Conservation (phyloP, 2,888 invertebrate species). For the Pantelozetes paolii region DNA sequence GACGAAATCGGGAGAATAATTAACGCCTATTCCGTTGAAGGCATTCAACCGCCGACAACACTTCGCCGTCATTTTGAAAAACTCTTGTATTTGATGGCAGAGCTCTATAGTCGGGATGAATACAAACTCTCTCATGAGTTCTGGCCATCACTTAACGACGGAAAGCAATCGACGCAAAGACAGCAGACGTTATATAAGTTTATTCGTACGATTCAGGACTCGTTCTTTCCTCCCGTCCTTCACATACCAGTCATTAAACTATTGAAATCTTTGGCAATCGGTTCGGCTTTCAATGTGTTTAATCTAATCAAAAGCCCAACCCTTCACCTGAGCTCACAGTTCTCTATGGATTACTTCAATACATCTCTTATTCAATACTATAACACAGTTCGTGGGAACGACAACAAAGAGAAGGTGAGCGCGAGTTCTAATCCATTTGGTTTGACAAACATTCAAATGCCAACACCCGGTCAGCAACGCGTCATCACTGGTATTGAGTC, state of each 20-base stretch:
- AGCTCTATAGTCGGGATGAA: constrained; percentile 40
- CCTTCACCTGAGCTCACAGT: constrained; percentile 37
- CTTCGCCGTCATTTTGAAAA: constrained; percentile 75
- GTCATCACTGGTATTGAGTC: constrained; percentile 20
- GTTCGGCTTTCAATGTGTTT: constrained; percentile 42
- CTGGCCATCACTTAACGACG: constrained; percentile 39
- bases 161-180: constrained; percentile 18
- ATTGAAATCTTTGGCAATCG: constrained; percentile 38
- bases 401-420: constrained; percentile 38
- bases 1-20: constrained; percentile 81
- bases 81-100: constrained; percentile 62
- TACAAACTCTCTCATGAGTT: constrained; percentile 36
- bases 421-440: constrained; percentile 32
- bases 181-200: constrained; percentile 41
- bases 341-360: constrained; percentile 42
- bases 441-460: constrained; percentile 8
- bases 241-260: constrained; percentile 43
- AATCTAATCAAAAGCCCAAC: constrained; percentile 40
- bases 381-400: constrained; percentile 38
- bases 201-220: constrained; percentile 41
- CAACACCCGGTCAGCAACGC: not conserved
- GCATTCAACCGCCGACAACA: constrained; percentile 66
- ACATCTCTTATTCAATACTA: constrained; percentile 38
- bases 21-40: constrained; percentile 59
- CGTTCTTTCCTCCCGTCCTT: constrained; percentile 43